Conservation (phyloP, 1,140 invertebrate genomes). For the Bombus soroeensis region DNA sequence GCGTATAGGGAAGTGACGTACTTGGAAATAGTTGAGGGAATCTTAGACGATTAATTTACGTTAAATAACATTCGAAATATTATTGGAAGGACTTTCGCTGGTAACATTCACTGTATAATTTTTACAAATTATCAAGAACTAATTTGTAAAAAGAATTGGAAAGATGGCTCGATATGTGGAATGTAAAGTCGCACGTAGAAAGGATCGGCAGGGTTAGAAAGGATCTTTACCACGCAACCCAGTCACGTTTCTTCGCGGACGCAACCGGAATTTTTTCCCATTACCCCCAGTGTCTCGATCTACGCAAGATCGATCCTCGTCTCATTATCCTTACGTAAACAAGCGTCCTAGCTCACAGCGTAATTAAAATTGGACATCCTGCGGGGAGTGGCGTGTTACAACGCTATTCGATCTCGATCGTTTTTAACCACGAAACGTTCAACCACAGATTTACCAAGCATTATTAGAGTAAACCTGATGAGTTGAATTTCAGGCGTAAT, state of each 20-base stretch:
- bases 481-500: neutral
- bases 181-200: neutral
- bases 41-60: neutral
- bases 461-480: neutral
- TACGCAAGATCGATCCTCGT: conserved; percentile 46
- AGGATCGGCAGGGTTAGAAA: neutral
- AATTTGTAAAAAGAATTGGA: too few relatives aligned
- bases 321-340: conserved; percentile 56
- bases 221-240: neutral
- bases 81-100: too few relatives aligned
- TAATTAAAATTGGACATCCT: conserved; percentile 58
- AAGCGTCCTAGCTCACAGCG: neutral
- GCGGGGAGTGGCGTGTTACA: conserved; percentile 34
- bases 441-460: neutral
- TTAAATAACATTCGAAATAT: neutral
- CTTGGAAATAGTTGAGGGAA: neutral
- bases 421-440: neutral
- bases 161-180: neutral
- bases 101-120: too few relatives aligned
- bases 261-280: conserved; percentile 45
- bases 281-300: conserved; percentile 30
- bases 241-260: conserved; percentile 37
- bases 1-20: neutral
- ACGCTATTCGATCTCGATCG: conserved; percentile 34
- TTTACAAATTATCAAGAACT: too few relatives aligned